Evolutionary conservation across 1,140 invertebrate species (phyloP).

Genomic region (Drosophila malerkotliana): DNA sequence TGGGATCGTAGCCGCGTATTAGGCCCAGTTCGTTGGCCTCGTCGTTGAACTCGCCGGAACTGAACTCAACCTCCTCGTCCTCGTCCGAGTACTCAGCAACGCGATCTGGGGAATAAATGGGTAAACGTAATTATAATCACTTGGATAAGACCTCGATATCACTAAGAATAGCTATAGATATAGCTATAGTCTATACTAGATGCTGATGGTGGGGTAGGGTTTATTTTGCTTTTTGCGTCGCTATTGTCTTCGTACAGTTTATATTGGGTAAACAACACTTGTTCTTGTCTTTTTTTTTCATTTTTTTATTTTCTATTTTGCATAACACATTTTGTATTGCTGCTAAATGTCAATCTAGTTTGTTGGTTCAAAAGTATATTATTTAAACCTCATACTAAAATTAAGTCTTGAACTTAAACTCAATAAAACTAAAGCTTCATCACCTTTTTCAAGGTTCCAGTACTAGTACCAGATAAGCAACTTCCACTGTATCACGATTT

Average conservation of each 20-base stretch:
- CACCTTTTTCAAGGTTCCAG: not conserved
- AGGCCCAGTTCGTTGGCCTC: conserved; percentile 84
- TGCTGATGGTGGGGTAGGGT: not conserved
- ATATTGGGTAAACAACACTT: not conserved
- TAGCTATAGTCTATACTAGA: not conserved
- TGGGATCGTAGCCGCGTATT: conserved; percentile 74
- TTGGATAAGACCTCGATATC: conserved; percentile 19
- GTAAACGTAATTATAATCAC: conserved; percentile 4
- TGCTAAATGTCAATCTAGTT: not conserved
- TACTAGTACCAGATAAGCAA: not conserved
- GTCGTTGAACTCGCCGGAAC: conserved; percentile 88
- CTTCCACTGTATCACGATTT: conserved; percentile 2
- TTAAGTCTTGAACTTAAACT: too few species aligned
- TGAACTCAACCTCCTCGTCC: conserved; percentile 88
- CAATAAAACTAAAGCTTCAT: too few species aligned
- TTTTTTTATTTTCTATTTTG: not conserved
- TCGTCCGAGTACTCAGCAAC: conserved; percentile 88
- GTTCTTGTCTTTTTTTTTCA: too few species aligned
- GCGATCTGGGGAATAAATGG: conserved; percentile 84
- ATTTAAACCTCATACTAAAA: too few species aligned
- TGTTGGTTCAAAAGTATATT: not conserved
- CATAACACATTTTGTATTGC: not conserved
- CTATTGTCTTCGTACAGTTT: conserved; percentile 5
- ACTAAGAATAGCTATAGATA: not conserved
- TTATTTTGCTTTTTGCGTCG: conserved; percentile 20